Conservation (phyloP, 2,888 invertebrate genomes). For the Athetis lepigone region DNA sequence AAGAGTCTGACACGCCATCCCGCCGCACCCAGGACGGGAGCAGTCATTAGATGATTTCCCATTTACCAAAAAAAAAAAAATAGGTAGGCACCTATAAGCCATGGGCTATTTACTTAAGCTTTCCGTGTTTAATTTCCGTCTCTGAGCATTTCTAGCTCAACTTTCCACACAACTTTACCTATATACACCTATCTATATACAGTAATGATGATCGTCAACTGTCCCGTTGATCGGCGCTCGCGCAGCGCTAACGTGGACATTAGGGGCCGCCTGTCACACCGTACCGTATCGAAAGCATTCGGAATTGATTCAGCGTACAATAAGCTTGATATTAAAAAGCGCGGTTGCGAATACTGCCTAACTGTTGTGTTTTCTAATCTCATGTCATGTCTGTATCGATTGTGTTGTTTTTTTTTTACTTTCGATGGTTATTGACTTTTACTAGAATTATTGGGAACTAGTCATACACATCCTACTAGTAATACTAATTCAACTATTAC, state of each 20-base stretch:
- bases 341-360: neutral
- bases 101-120: neutral
- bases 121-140: neutral
- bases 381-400: neutral
- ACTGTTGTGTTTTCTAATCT: conserved; percentile 21
- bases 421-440: neutral
- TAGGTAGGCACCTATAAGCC: too few relatives aligned
- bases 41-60: too few relatives aligned
- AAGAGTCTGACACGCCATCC: too few relatives aligned
- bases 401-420: neutral
- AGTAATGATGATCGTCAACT: conserved; percentile 57
- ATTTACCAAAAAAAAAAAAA: too few relatives aligned
- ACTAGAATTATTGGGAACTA: too few relatives aligned
- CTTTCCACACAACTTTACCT: conserved; percentile 36
- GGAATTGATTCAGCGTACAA: conserved; percentile 35
- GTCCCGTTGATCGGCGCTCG: conserved; percentile 62
- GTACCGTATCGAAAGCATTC: conserved; percentile 44
- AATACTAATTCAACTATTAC: too few relatives aligned
- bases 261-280: conserved; percentile 52
- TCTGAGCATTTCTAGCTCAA: neutral
- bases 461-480: too few relatives aligned
- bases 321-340: conserved; percentile 9
- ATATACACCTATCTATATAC: conserved; percentile 32
- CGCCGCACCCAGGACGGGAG: too few relatives aligned
- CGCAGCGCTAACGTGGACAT: conserved; percentile 52